Conservation (phyloP, 2,888 invertebrate genomes). For the Netelia virgata region DNA sequence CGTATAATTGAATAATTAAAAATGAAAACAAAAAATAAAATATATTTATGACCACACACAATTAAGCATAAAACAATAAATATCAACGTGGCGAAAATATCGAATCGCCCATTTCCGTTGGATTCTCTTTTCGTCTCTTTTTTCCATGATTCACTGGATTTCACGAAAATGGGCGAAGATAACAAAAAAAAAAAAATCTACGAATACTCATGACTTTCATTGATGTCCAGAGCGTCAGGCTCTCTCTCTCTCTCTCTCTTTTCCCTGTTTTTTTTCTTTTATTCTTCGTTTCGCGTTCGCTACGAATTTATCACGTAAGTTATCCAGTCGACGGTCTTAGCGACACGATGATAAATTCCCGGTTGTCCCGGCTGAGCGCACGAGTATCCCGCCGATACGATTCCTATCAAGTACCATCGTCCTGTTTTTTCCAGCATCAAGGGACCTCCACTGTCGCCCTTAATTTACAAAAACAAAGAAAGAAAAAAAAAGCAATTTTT, state of each 20-base stretch:
- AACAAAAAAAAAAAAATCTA: slow-evolving; percentile 5
- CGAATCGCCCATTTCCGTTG: background rate
- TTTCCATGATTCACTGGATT: slow-evolving; percentile 14
- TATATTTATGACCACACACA: background rate
- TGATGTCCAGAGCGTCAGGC: background rate
- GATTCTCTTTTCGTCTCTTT: background rate
- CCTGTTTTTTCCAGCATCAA: slow-evolving; percentile 95
- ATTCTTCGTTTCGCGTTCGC: slow-evolving; percentile 54
- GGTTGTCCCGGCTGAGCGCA: slow-evolving; percentile 97
- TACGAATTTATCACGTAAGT: slow-evolving; percentile 88
- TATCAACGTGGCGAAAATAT: slow-evolving; percentile 52
- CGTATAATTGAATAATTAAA: background rate
- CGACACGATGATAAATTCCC: slow-evolving; percentile 96
- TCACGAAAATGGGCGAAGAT: slow-evolving; percentile 8
- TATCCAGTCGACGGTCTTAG: slow-evolving; percentile 98
- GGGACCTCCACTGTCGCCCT: slow-evolving; percentile 95
- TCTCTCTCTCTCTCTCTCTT: slow-evolving; percentile 1
- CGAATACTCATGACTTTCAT: slow-evolving; percentile 15
- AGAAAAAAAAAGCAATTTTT: background rate
- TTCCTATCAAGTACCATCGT: slow-evolving; percentile 95
- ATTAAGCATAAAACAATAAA: slow-evolving; percentile 53
- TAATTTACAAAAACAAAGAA: slow-evolving; percentile 77
- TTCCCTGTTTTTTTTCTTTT: background rate
- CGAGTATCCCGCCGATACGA: slow-evolving; percentile 97
- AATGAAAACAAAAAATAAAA: slow-evolving; percentile 25